Evolutionary conservation across 1,140 invertebrate species (phyloP).

Genomic region (Eupristina koningsbergeri): DNA sequence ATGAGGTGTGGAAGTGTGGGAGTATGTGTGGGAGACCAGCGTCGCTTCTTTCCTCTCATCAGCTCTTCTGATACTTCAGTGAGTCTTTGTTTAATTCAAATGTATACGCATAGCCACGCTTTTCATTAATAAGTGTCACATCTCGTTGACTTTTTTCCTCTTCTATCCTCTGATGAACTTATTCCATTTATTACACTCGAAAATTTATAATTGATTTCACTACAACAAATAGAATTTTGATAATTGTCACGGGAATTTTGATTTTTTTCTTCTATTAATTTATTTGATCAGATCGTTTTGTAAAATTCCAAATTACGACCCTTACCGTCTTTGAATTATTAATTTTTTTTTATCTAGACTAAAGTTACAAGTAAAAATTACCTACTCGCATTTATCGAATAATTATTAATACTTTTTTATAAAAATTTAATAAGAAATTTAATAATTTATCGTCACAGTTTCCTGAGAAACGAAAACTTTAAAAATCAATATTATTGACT

Average conservation of each 20-base stretch:
- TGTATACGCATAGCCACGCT: neutral
- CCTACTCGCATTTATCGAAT: too few relatives aligned
- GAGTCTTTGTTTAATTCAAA: neutral
- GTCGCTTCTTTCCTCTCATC: neutral
- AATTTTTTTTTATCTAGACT: too few relatives aligned
- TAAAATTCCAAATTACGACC: too few relatives aligned
- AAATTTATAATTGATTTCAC: neutral
- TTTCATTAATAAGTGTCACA: slow-evolving; percentile 16
- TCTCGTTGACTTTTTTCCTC: neutral
- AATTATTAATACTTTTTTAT: too few relatives aligned
- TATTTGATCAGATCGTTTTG: too few relatives aligned
- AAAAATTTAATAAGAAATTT: too few relatives aligned
- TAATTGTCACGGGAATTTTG: neutral
- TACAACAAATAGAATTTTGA: neutral
- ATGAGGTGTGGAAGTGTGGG: too few relatives aligned
- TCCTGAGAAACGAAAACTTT: too few relatives aligned
- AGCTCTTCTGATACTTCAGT: neutral
- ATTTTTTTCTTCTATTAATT: neutral
- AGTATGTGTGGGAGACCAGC: neutral
- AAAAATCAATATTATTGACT: too few relatives aligned
- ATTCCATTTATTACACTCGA: neutral
- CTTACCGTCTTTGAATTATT: too few relatives aligned
- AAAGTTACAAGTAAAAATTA: too few relatives aligned
- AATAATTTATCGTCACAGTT: too few relatives aligned
- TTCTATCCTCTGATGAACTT: neutral